Evolutionary conservation across 2,113 vertebrate genomes (phyloP).

Genomic region (Rhea americana): DNA sequence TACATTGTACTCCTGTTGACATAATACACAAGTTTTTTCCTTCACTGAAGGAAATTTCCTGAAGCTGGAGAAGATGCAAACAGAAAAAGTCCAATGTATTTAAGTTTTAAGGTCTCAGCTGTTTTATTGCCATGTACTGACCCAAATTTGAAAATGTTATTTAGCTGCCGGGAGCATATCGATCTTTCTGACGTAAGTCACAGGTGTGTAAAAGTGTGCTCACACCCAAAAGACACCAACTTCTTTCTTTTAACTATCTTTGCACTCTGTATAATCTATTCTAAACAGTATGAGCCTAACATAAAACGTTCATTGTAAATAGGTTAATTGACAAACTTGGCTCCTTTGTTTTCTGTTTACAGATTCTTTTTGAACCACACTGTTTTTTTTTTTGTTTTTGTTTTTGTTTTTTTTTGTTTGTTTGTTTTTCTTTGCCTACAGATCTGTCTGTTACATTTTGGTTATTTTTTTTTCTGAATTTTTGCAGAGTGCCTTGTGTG

Average conservation of each 20-base stretch:
- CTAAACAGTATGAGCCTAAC: neutral
- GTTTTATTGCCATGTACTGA: neutral
- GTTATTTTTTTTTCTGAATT: neutral
- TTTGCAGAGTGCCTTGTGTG: neutral
- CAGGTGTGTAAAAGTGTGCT: neutral
- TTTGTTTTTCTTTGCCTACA: neutral
- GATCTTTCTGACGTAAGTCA: neutral
- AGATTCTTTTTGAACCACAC: neutral
- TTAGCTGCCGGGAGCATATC: neutral
- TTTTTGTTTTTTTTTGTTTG: neutral
- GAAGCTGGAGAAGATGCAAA: neutral
- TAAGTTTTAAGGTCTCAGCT: neutral
- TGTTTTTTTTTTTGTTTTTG: neutral
- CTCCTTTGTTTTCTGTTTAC: slow-evolving; percentile 26
- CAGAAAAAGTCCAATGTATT: neutral
- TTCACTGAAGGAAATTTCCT: neutral
- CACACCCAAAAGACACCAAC: neutral
- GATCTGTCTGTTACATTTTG: neutral
- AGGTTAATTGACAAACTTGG: neutral
- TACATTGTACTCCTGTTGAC: neutral
- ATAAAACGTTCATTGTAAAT: neutral
- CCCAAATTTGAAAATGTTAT: neutral
- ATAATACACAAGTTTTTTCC: neutral
- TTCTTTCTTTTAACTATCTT: neutral
- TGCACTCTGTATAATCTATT: neutral